Base-by-base conservation (phyloP, 2,888 invertebrate species). In the Pachydiplax longipennis region DNA sequence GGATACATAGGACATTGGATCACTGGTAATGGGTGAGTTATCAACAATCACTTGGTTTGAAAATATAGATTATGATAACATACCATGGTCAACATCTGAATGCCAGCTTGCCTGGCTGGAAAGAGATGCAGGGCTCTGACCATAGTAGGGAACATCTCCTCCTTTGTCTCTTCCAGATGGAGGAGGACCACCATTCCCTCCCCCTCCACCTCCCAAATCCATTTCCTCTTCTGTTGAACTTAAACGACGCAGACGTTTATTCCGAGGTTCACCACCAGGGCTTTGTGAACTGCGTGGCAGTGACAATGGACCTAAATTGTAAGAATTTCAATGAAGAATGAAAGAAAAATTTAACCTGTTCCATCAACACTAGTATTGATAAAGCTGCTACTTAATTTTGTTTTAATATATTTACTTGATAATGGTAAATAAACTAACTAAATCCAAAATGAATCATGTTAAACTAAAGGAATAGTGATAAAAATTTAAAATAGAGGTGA, bases 201-300 rank as follows among this genome's bases (percentile, higher is more conserved):
- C 92, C 80, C 90, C 92, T 40, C 91, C 91, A 3, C 92, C 92
- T n/a, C 93, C 93, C 81, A 93, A 93, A 91, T 95, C 95, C 92
- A 94, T 94, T 92, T 95, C 95, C 91, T 95, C 95, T 91, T 95
- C 95, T 12, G 94, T 94, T 0, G 95, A 95, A 90, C 95, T 95
- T 91, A 95, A 94, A 91, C 95, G 94, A 91, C 95, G 94, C 90
- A 95, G 93, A 91, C 95, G 93, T 93, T 95, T 95, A 92, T 94
- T 94, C 91, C 94, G 93, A 92, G 95, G 94, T 93, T 95, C 94
- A 93, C 93, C 92, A 91, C 94, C 93, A 81, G 94, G 94, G 92
- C 94, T 94, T 92, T 94, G 94, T 87, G 94, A 93, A 92, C 93
- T 94, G 91, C 94, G 93, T 90, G 94, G 94, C 91, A 94, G 92